These are phyloP conservation scores for Eilema sororculum DNA, from an alignment of 2,888 invertebrate species.

Conservation along the genomic window DNA sequence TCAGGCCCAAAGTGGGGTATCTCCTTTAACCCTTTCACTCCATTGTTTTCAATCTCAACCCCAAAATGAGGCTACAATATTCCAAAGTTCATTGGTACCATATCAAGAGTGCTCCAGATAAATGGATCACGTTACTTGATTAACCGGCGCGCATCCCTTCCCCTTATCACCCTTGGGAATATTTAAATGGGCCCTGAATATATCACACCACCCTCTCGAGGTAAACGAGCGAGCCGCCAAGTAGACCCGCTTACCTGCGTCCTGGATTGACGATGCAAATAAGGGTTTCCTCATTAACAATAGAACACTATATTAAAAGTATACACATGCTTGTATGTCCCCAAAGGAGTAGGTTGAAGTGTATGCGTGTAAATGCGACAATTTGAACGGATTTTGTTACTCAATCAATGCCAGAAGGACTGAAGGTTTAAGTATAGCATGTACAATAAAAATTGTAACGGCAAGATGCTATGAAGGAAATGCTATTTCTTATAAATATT, in stretches of 20 bases:
- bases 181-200: slow-evolving; percentile 85
- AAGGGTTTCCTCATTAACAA: slow-evolving; percentile 77
- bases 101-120: slow-evolving; percentile 85
- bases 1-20: no score
- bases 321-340: neutral
- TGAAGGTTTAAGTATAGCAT: no score
- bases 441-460: neutral
- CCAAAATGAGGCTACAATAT: slow-evolving; percentile 79
- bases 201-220: slow-evolving; percentile 81
- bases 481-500: no score
- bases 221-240: slow-evolving; percentile 72
- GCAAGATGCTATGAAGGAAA: neutral
- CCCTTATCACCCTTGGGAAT: slow-evolving; percentile 85
- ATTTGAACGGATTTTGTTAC: neutral
- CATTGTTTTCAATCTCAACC: slow-evolving; percentile 63
- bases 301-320: slow-evolving; percentile 56
- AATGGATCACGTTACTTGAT: slow-evolving; percentile 87
- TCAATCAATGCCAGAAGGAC: no score
- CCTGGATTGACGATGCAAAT: slow-evolving; percentile 77
- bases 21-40: neutral
- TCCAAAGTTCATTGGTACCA: slow-evolving; percentile 80
- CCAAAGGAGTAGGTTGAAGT: neutral
- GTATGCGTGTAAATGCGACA: neutral
- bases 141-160: slow-evolving; percentile 84
- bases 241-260: slow-evolving; percentile 77